A percentile compares a stretch with the other conserved stretches of the same genome.
Conservation (phyloP, 2,113 vertebrate species). For the Sturnira hondurensis region DNA sequence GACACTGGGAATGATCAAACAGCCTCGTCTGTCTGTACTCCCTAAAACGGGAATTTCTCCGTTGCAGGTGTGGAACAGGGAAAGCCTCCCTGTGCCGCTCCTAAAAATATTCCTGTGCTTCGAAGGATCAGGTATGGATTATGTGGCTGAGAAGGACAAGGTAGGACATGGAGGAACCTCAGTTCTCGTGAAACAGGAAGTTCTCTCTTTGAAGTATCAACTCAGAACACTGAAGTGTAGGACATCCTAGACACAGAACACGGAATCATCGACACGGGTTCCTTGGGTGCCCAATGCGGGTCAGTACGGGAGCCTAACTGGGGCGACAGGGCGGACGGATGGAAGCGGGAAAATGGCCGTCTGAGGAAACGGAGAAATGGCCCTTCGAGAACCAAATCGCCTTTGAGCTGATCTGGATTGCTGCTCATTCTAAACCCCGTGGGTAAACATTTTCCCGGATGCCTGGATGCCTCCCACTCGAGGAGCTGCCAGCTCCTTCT, state of each 20-base stretch:
- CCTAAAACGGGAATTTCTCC: not conserved
- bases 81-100: not conserved
- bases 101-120: not conserved
- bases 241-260: not conserved
- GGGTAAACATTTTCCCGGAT: not conserved
- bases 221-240: not conserved
- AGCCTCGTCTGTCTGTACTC: not conserved
- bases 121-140: too few species aligned
- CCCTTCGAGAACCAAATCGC: not conserved
- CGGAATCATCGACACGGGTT: too few species aligned
- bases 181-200: not conserved
- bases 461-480: not conserved
- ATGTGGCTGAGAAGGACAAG: too few species aligned
- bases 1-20: not conserved
- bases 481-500: accelerated
- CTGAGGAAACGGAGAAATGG: too few species aligned
- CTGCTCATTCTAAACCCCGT: not conserved
- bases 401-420: not conserved
- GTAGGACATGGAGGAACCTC: not conserved
- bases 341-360: not conserved
- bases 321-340: not conserved
- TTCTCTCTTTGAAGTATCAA: too few species aligned
- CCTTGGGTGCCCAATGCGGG: accelerated
- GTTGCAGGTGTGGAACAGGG: not conserved
- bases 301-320: not conserved